phyloP scores from a whole-genome alignment of 2,888 invertebrate species.

The Andrena praecox region DNA sequence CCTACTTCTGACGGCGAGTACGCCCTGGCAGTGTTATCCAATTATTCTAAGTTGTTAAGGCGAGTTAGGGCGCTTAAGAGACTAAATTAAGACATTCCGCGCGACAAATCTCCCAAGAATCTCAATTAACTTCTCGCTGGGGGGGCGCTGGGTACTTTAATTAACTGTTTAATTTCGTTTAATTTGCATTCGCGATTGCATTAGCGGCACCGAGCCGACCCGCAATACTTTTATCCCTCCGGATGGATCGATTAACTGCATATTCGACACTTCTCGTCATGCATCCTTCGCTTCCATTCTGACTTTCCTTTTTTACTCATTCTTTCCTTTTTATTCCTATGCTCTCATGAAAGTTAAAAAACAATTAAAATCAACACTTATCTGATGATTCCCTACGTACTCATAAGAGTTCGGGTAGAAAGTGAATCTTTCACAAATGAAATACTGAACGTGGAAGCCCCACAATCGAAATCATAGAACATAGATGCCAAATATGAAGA shows the following conservation, averaged over 20 bases:
- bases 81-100: constrained; percentile 85
- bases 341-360: background rate
- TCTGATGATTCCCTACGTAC: too few species aligned
- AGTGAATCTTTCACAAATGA: too few species aligned
- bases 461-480: too few species aligned
- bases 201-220: constrained; percentile 56
- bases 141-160: constrained; percentile 78
- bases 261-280: background rate
- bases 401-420: too few species aligned
- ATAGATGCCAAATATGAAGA: too few species aligned
- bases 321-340: background rate
- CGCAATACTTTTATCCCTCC: constrained; percentile 36
- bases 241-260: constrained; percentile 48
- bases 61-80: constrained; percentile 84
- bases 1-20: constrained; percentile 66
- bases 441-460: too few species aligned
- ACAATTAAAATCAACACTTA: too few species aligned
- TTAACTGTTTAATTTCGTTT: constrained; percentile 85
- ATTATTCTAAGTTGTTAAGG: constrained; percentile 85
- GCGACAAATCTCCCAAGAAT: constrained; percentile 85
- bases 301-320: background rate
- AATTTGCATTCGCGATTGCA: constrained; percentile 82
- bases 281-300: background rate
- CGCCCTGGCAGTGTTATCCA: constrained; percentile 82
- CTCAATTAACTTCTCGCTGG: constrained; percentile 83